These are phyloP conservation scores for Siniperca chuatsi DNA, from an alignment of 2,113 vertebrate species.

Conservation along the genomic window DNA sequence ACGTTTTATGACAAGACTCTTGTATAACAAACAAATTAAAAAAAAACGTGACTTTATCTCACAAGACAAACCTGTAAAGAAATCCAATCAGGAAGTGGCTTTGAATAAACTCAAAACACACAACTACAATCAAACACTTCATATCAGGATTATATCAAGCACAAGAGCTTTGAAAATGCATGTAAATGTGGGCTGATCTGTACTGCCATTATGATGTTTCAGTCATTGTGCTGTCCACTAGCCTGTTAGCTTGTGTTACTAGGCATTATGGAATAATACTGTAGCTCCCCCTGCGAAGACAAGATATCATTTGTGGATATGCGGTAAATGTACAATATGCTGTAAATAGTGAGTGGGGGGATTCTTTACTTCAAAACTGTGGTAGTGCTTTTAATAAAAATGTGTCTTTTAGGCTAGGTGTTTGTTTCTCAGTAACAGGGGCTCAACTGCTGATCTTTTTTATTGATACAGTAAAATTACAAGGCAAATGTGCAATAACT, in stretches of 20 bases:
- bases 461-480: background rate
- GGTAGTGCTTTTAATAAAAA: constrained; percentile 66
- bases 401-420: constrained; percentile 2
- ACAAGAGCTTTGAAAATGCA: constrained; percentile 7
- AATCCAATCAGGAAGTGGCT: constrained; percentile 44
- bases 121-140: background rate
- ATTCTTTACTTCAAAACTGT: constrained; percentile 19
- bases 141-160: background rate
- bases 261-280: constrained; percentile 16
- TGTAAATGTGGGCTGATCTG: constrained; percentile 8
- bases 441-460: constrained; percentile 3
- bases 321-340: constrained; percentile 52
- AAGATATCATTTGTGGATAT: constrained; percentile 33
- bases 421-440: constrained; percentile 14
- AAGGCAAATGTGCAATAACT: constrained; percentile 19
- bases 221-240: background rate
- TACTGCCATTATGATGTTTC: background rate
- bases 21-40: background rate
- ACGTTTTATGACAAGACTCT: background rate
- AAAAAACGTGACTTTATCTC: background rate
- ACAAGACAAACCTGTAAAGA: background rate
- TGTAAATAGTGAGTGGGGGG: constrained; percentile 58
- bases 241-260: constrained; percentile 2
- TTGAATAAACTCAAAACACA: constrained; percentile 4
- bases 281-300: constrained; percentile 53